Base-by-base conservation (phyloP, 1,140 invertebrate species). In the Coelopa frigida region DNA sequence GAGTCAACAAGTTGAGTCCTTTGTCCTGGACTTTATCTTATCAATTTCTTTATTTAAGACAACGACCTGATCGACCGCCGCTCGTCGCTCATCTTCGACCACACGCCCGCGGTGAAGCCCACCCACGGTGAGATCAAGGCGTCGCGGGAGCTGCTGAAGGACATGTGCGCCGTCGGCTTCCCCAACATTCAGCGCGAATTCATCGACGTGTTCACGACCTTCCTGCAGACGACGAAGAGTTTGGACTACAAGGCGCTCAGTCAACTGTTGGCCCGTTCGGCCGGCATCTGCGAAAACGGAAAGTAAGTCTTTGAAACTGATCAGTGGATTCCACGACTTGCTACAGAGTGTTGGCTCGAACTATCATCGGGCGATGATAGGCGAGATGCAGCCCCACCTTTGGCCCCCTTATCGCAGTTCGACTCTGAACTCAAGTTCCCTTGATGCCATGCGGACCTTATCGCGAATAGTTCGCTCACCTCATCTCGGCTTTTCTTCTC, bases 1-100 rank as follows among this genome's bases (percentile, higher is more conserved):
- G 53, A 47, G 54, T 51, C 7, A 44, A 33, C 10, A n/a, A n/a
- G n/a, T n/a, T 27, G 27, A 18, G 18, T 31, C 4, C n/a, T 36
- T 20, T 48, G 11, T 5, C 22, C 4, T n/a, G 22, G 38, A 38
- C 29, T 31, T 10, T 12, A 36, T n/a, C 5, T 26, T 21, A 40
- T 26, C 29, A 35, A 6, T 18, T 20, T n/a, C n/a, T 20, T 12
- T 12, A 2, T 8, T 31, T 22, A 20, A 59, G 58, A 56, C 51
- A 36, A 48, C 12, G 53, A 57, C n/a, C 32, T 70, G 44, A 62
- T 75, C 26, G 62, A 67, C 20, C 73, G 61, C 23, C 72, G 78
- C 23, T 80, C 75, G 0, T 77, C 75, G 33, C 64, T 88, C 2
- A 56, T 83, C 0, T 87, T 83, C 52, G 79, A 87, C 56, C 84